A percentile compares a stretch with the other conserved stretches of the same genome.
phyloP scores from a whole-genome alignment of 2,888 invertebrate species.

The Oxycera nigricornis region DNA sequence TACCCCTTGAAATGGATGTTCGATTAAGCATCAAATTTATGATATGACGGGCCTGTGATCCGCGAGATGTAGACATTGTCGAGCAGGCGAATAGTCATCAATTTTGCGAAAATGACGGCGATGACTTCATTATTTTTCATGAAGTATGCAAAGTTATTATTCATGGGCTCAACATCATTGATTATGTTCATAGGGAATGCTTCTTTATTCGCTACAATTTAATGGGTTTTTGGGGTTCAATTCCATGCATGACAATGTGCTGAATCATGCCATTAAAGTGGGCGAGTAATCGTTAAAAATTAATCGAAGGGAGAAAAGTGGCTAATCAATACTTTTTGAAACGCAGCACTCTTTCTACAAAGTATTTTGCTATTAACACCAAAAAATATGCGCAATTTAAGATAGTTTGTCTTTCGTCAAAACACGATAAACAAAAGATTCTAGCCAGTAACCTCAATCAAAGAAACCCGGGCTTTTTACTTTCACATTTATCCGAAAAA shows the following conservation, averaged over 20 bases:
- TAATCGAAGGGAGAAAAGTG: too few species aligned
- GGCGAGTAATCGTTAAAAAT: slow-evolving; percentile 24
- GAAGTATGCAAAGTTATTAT: slow-evolving; percentile 39
- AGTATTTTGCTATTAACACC: too few species aligned
- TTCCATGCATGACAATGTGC: neutral
- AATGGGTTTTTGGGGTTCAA: too few species aligned
- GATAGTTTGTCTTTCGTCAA: too few species aligned
- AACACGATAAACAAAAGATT: too few species aligned
- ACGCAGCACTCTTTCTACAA: too few species aligned
- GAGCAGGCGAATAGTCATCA: slow-evolving; percentile 15
- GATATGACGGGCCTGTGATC: neutral
- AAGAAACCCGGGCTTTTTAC: too few species aligned
- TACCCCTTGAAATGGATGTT: neutral
- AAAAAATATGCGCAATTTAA: too few species aligned
- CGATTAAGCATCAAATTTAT: slow-evolving; percentile 37
- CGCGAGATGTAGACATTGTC: neutral
- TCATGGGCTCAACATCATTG: slow-evolving; percentile 5
- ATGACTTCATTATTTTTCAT: slow-evolving; percentile 37
- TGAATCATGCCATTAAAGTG: slow-evolving; percentile 15
- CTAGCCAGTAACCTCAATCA: too few species aligned
- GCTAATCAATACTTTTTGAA: too few species aligned
- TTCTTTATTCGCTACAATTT: neutral
- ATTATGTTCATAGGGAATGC: slow-evolving; percentile 9
- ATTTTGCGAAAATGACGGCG: slow-evolving; percentile 16
- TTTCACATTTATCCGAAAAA: too few species aligned